Conservation (phyloP, 2,797 vertebrate genomes). For the Helarctos malayanus region DNA sequence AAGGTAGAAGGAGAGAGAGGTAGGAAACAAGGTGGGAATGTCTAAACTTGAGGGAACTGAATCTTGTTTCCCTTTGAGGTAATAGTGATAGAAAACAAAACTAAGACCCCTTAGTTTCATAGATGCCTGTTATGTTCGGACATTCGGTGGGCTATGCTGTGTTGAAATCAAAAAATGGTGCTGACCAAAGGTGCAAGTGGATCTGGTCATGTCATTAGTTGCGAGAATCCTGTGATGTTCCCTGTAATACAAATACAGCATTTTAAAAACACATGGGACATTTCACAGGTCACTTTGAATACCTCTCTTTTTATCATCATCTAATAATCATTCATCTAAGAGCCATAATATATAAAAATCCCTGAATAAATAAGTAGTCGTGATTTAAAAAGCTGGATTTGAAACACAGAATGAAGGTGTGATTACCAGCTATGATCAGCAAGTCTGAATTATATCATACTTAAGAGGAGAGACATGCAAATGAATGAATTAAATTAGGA, state of each 20-base stretch:
- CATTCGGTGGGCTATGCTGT: background rate
- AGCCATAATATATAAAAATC: slow-evolving; percentile 2
- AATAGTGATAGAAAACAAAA: background rate
- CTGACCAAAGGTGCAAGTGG: background rate
- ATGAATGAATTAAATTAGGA: slow-evolving; percentile 80
- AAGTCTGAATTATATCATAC: slow-evolving; percentile 68
- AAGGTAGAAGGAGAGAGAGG: background rate
- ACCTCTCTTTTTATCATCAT: slow-evolving; percentile 36
- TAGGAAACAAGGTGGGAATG: background rate
- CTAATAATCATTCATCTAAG: slow-evolving; percentile 9
- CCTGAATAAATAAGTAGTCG: slow-evolving; percentile 14
- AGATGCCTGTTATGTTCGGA: background rate
- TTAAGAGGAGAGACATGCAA: slow-evolving; percentile 70
- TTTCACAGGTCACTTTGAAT: slow-evolving; percentile 38
- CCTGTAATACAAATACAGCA: background rate
- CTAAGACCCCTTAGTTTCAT: background rate
- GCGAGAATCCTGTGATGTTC: background rate
- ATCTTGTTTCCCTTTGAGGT: background rate
- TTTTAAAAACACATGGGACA: slow-evolving; percentile 3
- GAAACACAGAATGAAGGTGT: background rate
- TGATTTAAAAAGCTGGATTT: slow-evolving; percentile 40
- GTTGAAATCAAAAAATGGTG: background rate
- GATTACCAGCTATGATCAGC: slow-evolving; percentile 68
- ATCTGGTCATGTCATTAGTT: background rate
- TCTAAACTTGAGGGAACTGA: background rate